These are phyloP conservation scores for Natrix natrix DNA, from an alignment of 2,797 vertebrate genomes.

Conservation along the genomic window DNA sequence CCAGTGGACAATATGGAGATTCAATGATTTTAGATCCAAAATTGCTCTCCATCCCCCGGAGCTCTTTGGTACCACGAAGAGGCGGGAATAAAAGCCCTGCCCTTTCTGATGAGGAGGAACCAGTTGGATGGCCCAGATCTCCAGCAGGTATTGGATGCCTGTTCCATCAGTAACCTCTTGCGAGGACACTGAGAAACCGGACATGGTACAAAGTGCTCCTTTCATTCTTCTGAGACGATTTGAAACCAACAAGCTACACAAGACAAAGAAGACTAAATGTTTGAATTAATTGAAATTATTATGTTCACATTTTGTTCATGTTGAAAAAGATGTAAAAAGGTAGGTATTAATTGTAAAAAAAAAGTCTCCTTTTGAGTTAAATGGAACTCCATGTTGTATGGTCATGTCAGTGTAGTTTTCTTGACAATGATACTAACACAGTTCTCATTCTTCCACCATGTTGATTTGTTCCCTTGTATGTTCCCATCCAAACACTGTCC, in stretches of 20 bases:
- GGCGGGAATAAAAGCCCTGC: too few species aligned
- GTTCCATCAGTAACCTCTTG: too few species aligned
- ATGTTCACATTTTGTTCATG: neutral
- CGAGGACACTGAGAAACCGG: too few species aligned
- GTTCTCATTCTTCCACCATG: neutral
- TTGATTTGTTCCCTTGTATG: neutral
- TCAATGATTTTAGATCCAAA: too few species aligned
- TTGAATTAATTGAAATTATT: neutral
- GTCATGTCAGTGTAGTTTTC: neutral
- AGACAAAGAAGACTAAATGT: neutral
- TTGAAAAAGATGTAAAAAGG: neutral
- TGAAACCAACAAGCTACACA: neutral
- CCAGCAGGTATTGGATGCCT: too few species aligned
- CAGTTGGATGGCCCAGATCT: too few species aligned
- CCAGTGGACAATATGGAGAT: too few species aligned
- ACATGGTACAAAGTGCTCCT: too few species aligned
- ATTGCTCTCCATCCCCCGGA: too few species aligned
- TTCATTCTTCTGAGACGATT: neutral
- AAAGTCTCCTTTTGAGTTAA: neutral
- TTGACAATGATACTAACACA: neutral
- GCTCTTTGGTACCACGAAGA: too few species aligned
- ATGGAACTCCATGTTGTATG: neutral
- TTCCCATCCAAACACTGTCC: neutral
- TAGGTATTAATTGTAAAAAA: neutral
- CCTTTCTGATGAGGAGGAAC: too few species aligned